These are phyloP conservation scores for Aleiodes testaceus DNA, from an alignment of 2,888 invertebrate species.

Conservation along the genomic window DNA sequence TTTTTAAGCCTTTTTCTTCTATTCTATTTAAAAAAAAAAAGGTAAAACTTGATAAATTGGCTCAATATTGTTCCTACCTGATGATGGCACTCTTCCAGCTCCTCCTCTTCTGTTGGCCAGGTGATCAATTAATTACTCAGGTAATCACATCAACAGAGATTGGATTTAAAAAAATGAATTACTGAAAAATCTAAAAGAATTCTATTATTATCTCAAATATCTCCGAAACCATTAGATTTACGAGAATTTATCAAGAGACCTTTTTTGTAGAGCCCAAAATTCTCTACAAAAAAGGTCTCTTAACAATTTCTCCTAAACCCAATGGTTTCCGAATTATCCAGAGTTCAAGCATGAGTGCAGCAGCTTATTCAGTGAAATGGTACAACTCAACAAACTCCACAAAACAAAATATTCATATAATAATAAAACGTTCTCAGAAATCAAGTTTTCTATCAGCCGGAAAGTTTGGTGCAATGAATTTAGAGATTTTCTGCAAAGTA, in stretches of 20 bases:
- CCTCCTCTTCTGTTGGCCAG: conserved; percentile 62
- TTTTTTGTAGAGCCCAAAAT: too few species aligned
- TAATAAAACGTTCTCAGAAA: conserved; percentile 59
- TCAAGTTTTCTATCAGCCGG: conserved; percentile 60
- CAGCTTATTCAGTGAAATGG: conserved; percentile 58
- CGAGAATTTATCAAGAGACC: too few species aligned
- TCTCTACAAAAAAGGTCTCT: conserved; percentile 4
- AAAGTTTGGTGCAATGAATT: conserved; percentile 59
- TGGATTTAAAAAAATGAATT: neutral
- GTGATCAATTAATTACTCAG: conserved; percentile 59
- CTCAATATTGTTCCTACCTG: conserved; percentile 59
- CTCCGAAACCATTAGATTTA: too few species aligned
- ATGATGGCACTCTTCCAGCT: conserved; percentile 63
- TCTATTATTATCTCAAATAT: neutral
- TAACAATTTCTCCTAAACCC: neutral
- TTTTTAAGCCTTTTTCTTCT: too few species aligned
- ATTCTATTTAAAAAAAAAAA: conserved; percentile 51
- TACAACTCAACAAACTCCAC: conserved; percentile 51
- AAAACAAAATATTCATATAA: conserved; percentile 52
- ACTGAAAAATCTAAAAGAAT: too few species aligned
- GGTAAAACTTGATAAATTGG: conserved; percentile 50
- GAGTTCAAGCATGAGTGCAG: conserved; percentile 56
- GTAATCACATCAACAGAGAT: conserved; percentile 43
- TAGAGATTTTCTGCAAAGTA: conserved; percentile 60
- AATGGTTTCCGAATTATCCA: conserved; percentile 39